Evolutionary conservation across 37 sponge, comb jelly and placozoan genomes (phyloP).

Genomic region (Aphrocallistes beatrix): DNA sequence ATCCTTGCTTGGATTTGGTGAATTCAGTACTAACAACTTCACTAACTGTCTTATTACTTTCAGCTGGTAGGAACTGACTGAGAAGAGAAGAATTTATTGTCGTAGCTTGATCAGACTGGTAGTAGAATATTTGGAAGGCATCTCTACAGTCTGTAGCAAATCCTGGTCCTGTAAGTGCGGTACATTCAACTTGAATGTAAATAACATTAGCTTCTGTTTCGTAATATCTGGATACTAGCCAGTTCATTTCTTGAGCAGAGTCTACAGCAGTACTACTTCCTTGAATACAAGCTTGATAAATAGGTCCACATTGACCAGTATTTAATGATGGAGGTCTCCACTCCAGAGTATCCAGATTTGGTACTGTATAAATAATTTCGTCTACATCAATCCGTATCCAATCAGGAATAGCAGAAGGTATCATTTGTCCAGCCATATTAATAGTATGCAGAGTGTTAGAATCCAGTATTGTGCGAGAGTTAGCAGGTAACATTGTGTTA

Average conservation of each 20-base stretch:
- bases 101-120: not conserved
- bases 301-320: slow-evolving; percentile 8
- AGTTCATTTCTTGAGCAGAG: not conserved
- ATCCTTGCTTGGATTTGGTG: not conserved
- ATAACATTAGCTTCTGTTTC: not conserved
- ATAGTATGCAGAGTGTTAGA: not conserved
- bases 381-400: not conserved
- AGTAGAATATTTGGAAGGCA: not conserved
- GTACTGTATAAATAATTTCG: not conserved
- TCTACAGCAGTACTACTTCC: not conserved
- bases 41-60: not conserved
- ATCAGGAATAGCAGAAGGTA: not conserved
- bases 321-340: not conserved
- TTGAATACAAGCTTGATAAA: not conserved
- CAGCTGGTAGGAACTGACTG: not conserved
- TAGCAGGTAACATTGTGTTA: not conserved
- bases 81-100: not conserved
- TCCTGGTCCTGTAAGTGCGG: not conserved
- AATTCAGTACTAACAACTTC: not conserved
- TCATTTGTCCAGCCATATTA: not conserved
- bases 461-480: not conserved
- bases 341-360: not conserved
- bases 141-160: not conserved
- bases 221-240: not conserved
- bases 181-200: not conserved